phyloP scores from a whole-genome alignment of 1,140 invertebrate species.

The Trichogramma pretiosum region DNA sequence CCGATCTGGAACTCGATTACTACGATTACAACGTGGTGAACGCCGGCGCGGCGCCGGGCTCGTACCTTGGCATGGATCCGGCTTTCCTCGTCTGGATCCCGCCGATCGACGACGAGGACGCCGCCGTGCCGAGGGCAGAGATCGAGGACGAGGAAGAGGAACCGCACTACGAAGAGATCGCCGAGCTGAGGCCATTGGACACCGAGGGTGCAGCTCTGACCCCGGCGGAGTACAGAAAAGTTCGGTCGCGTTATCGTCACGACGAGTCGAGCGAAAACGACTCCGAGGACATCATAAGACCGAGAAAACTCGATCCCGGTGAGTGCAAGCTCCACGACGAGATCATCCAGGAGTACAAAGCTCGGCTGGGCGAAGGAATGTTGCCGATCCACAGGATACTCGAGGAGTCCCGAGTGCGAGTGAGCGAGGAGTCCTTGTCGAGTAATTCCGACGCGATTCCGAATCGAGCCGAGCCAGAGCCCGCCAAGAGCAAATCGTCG shows the following conservation, averaged over 20 bases:
- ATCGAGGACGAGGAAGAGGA: conserved; percentile 19
- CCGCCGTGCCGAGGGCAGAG: conserved; percentile 22
- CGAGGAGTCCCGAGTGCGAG: conserved; percentile 34
- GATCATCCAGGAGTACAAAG: conserved; percentile 34
- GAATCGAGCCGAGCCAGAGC: conserved; percentile 24
- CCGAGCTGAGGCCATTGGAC: conserved; percentile 19
- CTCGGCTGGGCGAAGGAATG: conserved; percentile 33
- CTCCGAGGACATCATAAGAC: conserved; percentile 3
- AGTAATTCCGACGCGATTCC: conserved; percentile 23
- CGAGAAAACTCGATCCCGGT: conserved; percentile 18
- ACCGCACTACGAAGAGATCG: neutral
- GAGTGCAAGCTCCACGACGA: conserved; percentile 30
- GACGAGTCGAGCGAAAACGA: neutral
- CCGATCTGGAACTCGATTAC: conserved; percentile 75
- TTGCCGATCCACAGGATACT: conserved; percentile 38
- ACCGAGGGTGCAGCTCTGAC: conserved; percentile 32
- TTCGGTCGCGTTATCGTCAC: neutral
- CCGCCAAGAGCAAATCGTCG: conserved; percentile 5
- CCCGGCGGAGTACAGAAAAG: conserved; percentile 29
- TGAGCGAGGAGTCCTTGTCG: conserved; percentile 36
- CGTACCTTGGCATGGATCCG: conserved; percentile 76
- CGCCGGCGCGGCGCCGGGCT: conserved; percentile 70
- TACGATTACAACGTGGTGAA: conserved; percentile 81
- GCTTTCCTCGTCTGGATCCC: conserved; percentile 80
- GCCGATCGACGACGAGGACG: conserved; percentile 49